Base-by-base conservation (phyloP, 2,113 vertebrate species). In the Speoplatyrhinus poulsoni region DNA sequence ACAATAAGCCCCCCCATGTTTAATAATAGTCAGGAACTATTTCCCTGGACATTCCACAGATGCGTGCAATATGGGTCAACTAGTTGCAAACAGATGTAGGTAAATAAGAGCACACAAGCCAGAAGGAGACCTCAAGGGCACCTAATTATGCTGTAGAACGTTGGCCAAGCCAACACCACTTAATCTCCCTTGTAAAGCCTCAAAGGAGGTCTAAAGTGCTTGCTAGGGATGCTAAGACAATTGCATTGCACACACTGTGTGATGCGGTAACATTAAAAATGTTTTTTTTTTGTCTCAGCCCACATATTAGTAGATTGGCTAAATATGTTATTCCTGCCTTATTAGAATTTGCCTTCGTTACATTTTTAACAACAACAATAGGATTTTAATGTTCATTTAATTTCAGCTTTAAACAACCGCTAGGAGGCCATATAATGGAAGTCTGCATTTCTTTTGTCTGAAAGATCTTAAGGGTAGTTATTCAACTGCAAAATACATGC, bases 21-120 rank as follows among this genome's bases (percentile, higher is more conserved):
- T 41, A 6, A 41, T 7, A 7, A 41, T 41, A 41, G 36, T 41
- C 36, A 6, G 36, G 60, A 13, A 12, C 47, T 47, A 26, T 71
- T 75, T 70, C 68, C 26, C 46, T 67, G 52, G 56, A 71, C 82
- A 78, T 82, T 83, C 84, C 75, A 72, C 67, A 76, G 64, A 13
- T 62, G 12, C 66, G 47, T 59, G 66, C 26, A 77, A 52, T 58
- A 58, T 62, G 67, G 77, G 72, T 73, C 63, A 72, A 61, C 69
- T 84, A 87, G 88, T 89, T 90, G 76, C 81, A 82, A 88, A 82
- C 90, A 90, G 86, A 91, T 90, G 89, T 84, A 74, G 48, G 69
- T 73, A 77, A 85, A 79, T 72, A 46, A 63, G 54, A 65, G 74
- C 58, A 60, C 19, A 59, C 72, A 73, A 77, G 61, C 79, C 67